Evolutionary conservation across 2,888 invertebrate species (phyloP), one percentile per base, ranked within the genome.

Genomic region (Caenorhabditis uteleia): DNA sequence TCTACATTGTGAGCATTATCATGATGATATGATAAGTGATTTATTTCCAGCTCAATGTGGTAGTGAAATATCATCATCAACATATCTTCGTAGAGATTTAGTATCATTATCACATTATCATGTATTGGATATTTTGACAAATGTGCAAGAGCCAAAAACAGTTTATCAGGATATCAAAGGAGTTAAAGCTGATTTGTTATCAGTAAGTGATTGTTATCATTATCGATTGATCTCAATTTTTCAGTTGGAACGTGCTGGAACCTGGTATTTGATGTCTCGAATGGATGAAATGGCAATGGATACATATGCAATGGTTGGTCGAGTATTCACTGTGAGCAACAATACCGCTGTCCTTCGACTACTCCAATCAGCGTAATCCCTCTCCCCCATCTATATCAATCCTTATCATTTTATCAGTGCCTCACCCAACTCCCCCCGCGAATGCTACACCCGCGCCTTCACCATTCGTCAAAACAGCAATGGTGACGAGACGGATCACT

Each of bases 61-160:
- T 10, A 51, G 57, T 10, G 71, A 71, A 43, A 62, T 75, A 33
- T 68, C 64, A 14, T 65, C 70, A 0, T 68, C 74, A 3, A 68
- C 73, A 8, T 49, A 57, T 26, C 59, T 75, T 3, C 58, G 75
- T 10, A 33, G 74, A 10, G 75, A 75, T 46, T 49, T 75, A 43
- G 66, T 75, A 23, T 72, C 75, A 16, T 51, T 75, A 29, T 62
- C 74, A 12, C 75, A 75, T 43, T 68, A 62, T 34, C 69, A 75
- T 47, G 75, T 75, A 1, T 62, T 75, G n/a, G 70, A 75, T 43
- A 75, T 75, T 43, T 51, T 75, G 23, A 74, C 74, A 6, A 68
- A 75, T 51, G 75, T 75, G 8, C 75, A 75, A 48, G 74, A 75
- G 34, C 75, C 75, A 14, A 56, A 69, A 21, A 74, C 74, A 38